A percentile compares a stretch with the other conserved stretches of the same genome.
These are phyloP conservation scores for Elegia similella DNA, from an alignment of 2,888 invertebrate species.

Conservation along the genomic window DNA sequence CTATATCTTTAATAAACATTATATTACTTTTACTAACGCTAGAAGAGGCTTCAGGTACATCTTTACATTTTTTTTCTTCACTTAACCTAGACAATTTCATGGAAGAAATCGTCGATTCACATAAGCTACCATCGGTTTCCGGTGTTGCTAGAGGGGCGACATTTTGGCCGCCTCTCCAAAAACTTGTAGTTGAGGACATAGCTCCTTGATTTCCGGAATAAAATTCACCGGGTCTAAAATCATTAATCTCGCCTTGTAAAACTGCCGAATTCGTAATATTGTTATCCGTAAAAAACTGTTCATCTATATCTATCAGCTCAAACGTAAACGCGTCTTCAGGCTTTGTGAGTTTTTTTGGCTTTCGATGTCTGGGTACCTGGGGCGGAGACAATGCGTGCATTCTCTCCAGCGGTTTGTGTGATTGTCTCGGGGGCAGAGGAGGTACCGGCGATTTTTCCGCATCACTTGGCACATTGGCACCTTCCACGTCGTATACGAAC, in stretches of 20 bases:
- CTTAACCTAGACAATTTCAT: constrained; percentile 73
- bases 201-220: constrained; percentile 66
- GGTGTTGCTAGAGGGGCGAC: constrained; percentile 83
- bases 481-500: constrained; percentile 76
- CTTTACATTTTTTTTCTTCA: constrained; percentile 65
- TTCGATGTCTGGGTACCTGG: constrained; percentile 85
- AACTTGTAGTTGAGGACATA: constrained; percentile 62
- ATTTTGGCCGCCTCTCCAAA: constrained; percentile 68
- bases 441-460: constrained; percentile 86
- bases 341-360: constrained; percentile 83
- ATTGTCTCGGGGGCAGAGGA: constrained; percentile 86
- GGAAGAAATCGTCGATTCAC: constrained; percentile 78
- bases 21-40: constrained; percentile 78
- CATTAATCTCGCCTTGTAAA: constrained; percentile 63
- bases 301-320: constrained; percentile 92
- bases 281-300: constrained; percentile 80
- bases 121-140: constrained; percentile 82
- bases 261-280: constrained; percentile 70
- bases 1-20: constrained; percentile 84
- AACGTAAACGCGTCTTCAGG: constrained; percentile 91
- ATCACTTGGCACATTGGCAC: constrained; percentile 68
- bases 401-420: constrained; percentile 89
- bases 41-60: constrained; percentile 67
- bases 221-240: constrained; percentile 77
- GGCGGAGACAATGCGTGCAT: constrained; percentile 87